phyloP scores from a whole-genome alignment of 2,113 vertebrate species.

The Lasiurus borealis region DNA sequence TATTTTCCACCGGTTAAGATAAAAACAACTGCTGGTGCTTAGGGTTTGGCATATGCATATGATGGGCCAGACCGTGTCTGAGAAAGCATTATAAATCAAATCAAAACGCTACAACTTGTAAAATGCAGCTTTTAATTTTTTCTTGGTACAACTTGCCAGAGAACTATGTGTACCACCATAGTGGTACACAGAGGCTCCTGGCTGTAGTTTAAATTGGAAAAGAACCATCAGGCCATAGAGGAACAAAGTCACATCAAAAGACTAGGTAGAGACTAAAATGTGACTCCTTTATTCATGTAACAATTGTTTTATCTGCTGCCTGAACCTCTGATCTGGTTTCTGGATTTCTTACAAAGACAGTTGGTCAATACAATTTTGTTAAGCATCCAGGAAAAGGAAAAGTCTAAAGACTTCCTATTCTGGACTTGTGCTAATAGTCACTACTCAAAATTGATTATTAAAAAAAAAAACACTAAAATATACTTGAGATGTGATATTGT shows the following conservation, averaged over 20 bases:
- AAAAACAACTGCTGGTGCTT: constrained; percentile 21
- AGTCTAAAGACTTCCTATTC: not conserved
- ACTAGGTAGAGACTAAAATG: not conserved
- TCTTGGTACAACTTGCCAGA: not conserved
- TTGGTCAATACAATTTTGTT: not conserved
- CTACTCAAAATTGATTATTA: not conserved
- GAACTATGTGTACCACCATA: not conserved
- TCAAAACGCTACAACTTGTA: not conserved
- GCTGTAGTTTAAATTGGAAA: not conserved
- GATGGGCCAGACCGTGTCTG: not conserved
- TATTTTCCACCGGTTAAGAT: constrained; percentile 49
- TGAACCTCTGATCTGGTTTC: not conserved
- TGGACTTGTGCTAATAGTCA: not conserved
- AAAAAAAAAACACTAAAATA: not conserved
- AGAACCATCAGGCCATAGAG: not conserved
- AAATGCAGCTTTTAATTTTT: not conserved
- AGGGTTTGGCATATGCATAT: not conserved
- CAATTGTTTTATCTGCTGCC: not conserved
- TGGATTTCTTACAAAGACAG: not conserved
- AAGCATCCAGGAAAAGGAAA: not conserved
- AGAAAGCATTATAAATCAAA: constrained; percentile 20
- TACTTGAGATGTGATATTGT: not conserved
- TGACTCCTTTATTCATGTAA: not conserved
- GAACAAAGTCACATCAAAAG: not conserved
- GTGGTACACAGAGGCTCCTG: not conserved